Base-by-base conservation (phyloP, 2,888 invertebrate genomes). In the Falcaria lacertinaria region DNA sequence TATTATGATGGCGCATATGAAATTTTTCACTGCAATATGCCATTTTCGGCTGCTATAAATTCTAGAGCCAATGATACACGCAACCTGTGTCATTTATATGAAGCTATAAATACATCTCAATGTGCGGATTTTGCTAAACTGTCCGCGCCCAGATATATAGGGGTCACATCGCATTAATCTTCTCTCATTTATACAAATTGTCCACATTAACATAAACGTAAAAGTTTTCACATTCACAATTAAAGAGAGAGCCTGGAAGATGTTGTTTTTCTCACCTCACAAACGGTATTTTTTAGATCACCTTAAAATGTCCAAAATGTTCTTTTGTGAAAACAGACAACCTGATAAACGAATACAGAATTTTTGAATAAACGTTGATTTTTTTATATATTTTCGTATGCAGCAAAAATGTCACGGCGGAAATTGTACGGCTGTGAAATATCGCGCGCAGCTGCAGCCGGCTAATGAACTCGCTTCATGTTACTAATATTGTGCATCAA, bases 401-500 rank as follows among this genome's bases (percentile, higher is more conserved):
- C 74, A 73, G 76, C 69, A 67, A 75, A 80, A 80, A 71, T 69
- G 75, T 75, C 74, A 71, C 55, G 44, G 57, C 64, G 73, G 69
- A 80, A 80, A 80, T 74, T 74, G 75, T 76, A 63, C 50, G 69
- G 58, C 58, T 59, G 74, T 80, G 74, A 84, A 83, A 81, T 80
- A 83, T 82, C 55, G 72, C 59, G 74, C 64, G 57, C 78, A 80
- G 81, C 80, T 83, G 81, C 71, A 66, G 41, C 22, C 59, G 57
- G 68, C 80, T 83, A 84, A 83, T 83, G 83, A 83, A 83, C 74
- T 64, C 77, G 71, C 70, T 84, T 83, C 79, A 80, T 74, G 77
- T 72, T 70, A 69, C 74, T 80, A 75, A 82, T 80, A 79, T 74
- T 74, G 66, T 69, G 69, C 68, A 77, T 78, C 76, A 75, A 69